Percentiles rank a stretch among this genome's conserved stretches.
Conservation (phyloP, 1,140 invertebrate species). For the Thrips palmi region DNA sequence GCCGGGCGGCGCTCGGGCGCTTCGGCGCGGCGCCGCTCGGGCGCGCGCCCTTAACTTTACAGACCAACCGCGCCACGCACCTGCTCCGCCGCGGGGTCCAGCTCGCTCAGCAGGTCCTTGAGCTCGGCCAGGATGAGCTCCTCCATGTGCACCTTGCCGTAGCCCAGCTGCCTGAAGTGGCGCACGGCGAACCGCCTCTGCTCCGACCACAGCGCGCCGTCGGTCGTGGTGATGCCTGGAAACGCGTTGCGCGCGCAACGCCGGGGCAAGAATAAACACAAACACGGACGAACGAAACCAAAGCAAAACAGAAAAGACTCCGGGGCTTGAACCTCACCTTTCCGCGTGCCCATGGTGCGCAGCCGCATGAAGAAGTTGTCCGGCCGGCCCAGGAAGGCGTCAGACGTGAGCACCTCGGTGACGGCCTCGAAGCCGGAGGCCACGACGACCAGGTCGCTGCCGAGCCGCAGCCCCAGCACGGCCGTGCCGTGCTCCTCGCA, state of each 20-base stretch:
- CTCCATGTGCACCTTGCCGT: constrained; percentile 53
- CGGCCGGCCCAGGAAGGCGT: constrained; percentile 51
- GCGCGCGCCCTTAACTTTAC: no score
- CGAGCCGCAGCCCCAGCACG: constrained; percentile 44
- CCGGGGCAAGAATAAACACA: no score
- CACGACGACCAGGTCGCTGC: constrained; percentile 35
- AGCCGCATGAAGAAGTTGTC: constrained; percentile 49
- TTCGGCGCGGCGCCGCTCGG: no score
- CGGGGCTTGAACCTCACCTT: no score
- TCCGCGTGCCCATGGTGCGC: constrained; percentile 43
- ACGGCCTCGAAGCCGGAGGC: constrained; percentile 37
- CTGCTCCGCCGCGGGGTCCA: constrained; percentile 21
- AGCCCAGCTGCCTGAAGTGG: constrained; percentile 49
- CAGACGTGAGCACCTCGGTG: constrained; percentile 35
- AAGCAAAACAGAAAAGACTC: no score
- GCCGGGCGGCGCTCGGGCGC: no score
- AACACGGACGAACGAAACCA: no score
- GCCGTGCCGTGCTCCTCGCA: constrained; percentile 36
- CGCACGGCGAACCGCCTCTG: constrained; percentile 52
- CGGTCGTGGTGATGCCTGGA: constrained; percentile 52
- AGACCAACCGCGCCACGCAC: no score
- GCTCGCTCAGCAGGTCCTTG: constrained; percentile 25
- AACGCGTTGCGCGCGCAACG: no score
- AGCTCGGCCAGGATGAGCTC: constrained; percentile 47
- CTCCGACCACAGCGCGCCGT: constrained; percentile 53